Conservation (phyloP, 2,888 invertebrate species). For the Chrysotoxum bicinctum region DNA sequence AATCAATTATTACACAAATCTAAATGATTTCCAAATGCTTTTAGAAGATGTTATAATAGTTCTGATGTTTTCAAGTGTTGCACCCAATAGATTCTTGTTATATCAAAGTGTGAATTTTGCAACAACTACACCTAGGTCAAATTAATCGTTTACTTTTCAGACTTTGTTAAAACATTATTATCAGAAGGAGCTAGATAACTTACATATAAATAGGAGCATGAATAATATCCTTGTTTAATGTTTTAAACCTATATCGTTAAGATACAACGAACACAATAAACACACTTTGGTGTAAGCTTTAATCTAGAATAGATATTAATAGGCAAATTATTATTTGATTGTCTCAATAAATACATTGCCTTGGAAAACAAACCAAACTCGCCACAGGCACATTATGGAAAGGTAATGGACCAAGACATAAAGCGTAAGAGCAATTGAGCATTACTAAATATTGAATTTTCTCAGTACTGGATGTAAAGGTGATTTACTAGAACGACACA, state of each 20-base stretch:
- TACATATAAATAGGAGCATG: neutral
- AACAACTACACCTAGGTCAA: neutral
- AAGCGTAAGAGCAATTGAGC: slow-evolving; percentile 11
- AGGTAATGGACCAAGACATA: slow-evolving; percentile 17
- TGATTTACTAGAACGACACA: slow-evolving; percentile 11
- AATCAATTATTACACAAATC: neutral
- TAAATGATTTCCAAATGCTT: neutral
- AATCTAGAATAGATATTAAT: neutral
- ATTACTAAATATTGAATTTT: slow-evolving; percentile 14
- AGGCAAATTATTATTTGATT: neutral
- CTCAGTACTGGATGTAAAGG: neutral
- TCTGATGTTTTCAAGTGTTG: neutral
- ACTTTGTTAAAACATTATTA: neutral
- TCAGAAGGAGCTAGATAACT: neutral
- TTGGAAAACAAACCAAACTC: neutral
- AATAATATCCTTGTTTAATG: neutral
- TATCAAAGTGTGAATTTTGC: neutral
- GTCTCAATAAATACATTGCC: neutral
- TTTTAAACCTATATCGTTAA: neutral
- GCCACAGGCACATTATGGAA: neutral
- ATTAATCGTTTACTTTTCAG: neutral
- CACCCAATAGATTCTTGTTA: neutral
- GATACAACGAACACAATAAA: neutral
- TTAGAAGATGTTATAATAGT: neutral
- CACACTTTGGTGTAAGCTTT: neutral